Base-by-base conservation (phyloP, 2,888 invertebrate species). In the Synergus laeviventris region DNA sequence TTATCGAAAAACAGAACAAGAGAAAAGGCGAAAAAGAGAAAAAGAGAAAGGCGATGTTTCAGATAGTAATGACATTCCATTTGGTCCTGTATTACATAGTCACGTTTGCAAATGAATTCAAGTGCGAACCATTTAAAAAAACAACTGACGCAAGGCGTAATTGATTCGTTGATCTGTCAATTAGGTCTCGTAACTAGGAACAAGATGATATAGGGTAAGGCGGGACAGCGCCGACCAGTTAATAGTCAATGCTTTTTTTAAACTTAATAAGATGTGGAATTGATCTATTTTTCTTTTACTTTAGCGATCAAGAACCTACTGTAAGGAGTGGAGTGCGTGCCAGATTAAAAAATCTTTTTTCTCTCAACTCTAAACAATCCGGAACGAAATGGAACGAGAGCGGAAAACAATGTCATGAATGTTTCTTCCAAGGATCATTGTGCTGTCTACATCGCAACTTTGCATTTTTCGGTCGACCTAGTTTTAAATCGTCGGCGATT, bases 391-490 rank as follows among this genome's bases (percentile, higher is more conserved):
- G 16, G 31, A 54, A 54, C 12, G 7, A 54, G 49, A 70, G 36
- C 70, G 36, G 49, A 49, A 70, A 16, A 31, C 31, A 49, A 70
- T 49, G 49, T 16, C 4, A n/a, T 31, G n/a, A 70, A 70, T 54
- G 5, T 70, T n/a, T 16, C 49, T 45, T 36, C 7, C 36, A 31
- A 54, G 70, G n/a, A 45, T 7, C n/a, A 70, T 70, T 70, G 31
- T 70, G 16, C n/a, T 36, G 18, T 36, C 39, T 39, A 16, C 21
- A 42, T 11, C 24, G 12, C 74, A 0, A 3, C 14, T 4, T 59
- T 59, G 24, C 14, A n/a, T 36, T 38, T 74, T 24, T 60, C 60
- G 21, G 36, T 75, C n/a, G 70, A 54, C 75, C 54, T 70, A 64
- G 12, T 73, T 62, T 64, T 76, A 39, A 21, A 38, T 54, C 14